Conservation (phyloP, 1,140 invertebrate species). For the Palaemon carinicauda region DNA sequence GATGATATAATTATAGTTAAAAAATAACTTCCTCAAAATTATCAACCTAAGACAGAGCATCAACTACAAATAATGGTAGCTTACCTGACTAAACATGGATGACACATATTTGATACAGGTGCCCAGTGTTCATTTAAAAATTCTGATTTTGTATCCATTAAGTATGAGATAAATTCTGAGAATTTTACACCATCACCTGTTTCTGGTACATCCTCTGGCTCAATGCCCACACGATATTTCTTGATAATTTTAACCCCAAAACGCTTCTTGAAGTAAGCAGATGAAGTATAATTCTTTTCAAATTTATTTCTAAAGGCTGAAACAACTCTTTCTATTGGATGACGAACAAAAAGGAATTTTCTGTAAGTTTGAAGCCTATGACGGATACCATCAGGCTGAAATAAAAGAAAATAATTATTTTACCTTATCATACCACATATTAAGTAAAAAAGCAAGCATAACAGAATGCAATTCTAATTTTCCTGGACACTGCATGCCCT, state of each 20-base stretch:
- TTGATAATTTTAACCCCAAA: conserved; percentile 84
- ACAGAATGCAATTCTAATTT: no score
- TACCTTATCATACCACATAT: neutral
- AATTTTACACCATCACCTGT: conserved; percentile 82
- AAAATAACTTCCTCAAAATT: neutral
- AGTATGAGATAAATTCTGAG: conserved; percentile 83
- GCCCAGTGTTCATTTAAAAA: conserved; percentile 88
- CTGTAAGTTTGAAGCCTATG: conserved; percentile 77
- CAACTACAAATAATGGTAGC: neutral
- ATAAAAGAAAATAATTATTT: conserved; percentile 63
- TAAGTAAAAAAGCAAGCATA: conserved; percentile 44
- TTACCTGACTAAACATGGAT: conserved; percentile 80
- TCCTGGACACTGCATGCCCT: no score
- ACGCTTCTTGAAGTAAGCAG: conserved; percentile 74
- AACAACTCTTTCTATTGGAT: conserved; percentile 88
- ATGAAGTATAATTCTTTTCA: conserved; percentile 75
- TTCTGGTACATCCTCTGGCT: conserved; percentile 61
- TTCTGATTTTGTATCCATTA: conserved; percentile 72
- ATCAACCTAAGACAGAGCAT: neutral
- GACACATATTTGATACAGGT: conserved; percentile 81
- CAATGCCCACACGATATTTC: conserved; percentile 72
- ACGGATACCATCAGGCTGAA: conserved; percentile 68
- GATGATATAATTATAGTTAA: no score
- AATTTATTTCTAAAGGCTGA: conserved; percentile 92
- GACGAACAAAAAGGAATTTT: conserved; percentile 86